Evolutionary conservation across 2,797 vertebrate species (phyloP).

Genomic region (Poecile montanus): DNA sequence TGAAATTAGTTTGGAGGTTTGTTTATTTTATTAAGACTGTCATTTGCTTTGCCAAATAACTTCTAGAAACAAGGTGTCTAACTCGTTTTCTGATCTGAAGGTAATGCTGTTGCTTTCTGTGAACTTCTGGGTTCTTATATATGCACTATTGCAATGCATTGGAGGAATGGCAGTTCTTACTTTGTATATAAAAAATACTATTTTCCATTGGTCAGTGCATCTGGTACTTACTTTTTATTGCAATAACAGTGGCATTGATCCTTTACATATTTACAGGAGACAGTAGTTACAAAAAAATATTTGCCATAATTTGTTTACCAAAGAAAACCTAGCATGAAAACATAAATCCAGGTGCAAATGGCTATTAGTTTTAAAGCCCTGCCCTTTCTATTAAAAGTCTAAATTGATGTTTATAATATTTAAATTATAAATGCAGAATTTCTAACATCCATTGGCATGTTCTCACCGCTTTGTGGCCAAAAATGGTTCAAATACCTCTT

Average conservation of each 20-base stretch:
- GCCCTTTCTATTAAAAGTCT: not conserved
- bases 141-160: not conserved
- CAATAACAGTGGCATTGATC: not conserved
- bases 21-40: not conserved
- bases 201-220: not conserved
- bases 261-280: not conserved
- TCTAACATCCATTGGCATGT: not conserved
- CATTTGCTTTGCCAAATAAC: not conserved
- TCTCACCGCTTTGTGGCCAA: not conserved
- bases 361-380: not conserved
- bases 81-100: not conserved
- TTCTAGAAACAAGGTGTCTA: not conserved
- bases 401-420: not conserved
- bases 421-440: not conserved
- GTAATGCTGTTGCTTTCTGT: not conserved
- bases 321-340: not conserved
- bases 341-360: not conserved
- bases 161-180: not conserved
- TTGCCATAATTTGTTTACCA: not conserved
- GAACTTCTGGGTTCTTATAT: not conserved
- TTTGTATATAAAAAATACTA: not conserved
- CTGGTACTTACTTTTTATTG: not conserved
- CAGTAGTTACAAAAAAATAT: not conserved
- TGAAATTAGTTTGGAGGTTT: not conserved
- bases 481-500: not conserved